phyloP scores from a whole-genome alignment of 2,113 vertebrate genomes.

The Sinocyclocheilus grahami region DNA sequence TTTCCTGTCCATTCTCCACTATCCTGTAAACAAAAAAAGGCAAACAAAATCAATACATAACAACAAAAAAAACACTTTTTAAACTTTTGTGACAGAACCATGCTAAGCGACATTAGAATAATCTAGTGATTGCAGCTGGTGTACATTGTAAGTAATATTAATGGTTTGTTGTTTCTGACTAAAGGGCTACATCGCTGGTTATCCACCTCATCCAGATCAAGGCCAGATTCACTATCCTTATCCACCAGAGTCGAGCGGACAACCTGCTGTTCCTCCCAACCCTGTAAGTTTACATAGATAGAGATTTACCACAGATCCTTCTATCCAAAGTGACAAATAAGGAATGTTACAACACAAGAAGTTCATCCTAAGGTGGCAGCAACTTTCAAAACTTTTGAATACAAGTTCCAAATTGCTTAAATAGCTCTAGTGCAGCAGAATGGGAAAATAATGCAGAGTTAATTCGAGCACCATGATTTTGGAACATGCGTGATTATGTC shows the following conservation, averaged over 20 bases:
- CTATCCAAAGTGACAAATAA: background rate
- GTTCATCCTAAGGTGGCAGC: background rate
- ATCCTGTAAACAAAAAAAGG: background rate
- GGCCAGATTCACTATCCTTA: constrained; percentile 49
- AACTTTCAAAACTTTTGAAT: background rate
- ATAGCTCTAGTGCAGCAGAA: background rate
- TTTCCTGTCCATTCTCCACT: background rate
- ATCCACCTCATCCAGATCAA: constrained; percentile 24
- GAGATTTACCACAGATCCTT: background rate
- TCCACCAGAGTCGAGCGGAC: constrained; percentile 53
- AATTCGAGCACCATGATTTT: background rate
- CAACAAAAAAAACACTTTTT: background rate
- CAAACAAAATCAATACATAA: background rate
- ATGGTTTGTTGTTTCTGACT: background rate
- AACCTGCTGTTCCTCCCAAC: constrained; percentile 44
- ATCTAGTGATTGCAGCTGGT: background rate
- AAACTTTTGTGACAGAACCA: too few species aligned
- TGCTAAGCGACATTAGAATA: background rate
- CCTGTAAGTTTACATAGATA: constrained; percentile 54
- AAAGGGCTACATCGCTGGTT: background rate
- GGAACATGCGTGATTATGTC: background rate
- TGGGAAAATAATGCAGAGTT: background rate
- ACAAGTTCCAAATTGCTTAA: background rate
- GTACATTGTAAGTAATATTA: background rate
- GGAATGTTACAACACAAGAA: background rate